These are phyloP conservation scores for Thyatira batis DNA, from an alignment of 2,888 invertebrate species.

Conservation along the genomic window DNA sequence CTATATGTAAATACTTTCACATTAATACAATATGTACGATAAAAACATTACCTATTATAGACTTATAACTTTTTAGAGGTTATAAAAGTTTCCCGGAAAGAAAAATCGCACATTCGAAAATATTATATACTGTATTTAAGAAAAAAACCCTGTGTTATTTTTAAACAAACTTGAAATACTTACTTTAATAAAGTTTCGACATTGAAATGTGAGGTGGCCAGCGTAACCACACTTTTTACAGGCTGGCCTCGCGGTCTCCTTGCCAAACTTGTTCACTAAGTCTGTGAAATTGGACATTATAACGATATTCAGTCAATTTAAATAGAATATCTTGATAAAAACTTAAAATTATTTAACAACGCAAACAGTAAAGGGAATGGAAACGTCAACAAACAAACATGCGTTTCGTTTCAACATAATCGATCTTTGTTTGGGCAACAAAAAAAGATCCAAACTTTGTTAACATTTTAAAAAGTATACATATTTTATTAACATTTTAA, in stretches of 20 bases:
- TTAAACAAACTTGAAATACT: conserved; percentile 40
- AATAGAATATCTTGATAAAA: conserved; percentile 10
- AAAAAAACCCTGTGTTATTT: no score
- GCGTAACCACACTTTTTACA: conserved; percentile 98
- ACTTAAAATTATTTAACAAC: not conserved
- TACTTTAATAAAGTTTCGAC: conserved; percentile 95
- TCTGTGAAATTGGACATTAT: conserved; percentile 68
- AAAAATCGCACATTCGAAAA: no score
- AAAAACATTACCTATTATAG: not conserved
- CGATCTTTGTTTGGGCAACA: no score
- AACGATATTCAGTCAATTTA: conserved; percentile 1
- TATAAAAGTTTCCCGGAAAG: no score
- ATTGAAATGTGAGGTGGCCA: conserved; percentile 97
- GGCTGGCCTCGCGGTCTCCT: conserved; percentile 90
- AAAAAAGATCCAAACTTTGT: no score
- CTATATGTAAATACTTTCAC: no score
- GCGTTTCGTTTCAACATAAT: conserved; percentile 20
- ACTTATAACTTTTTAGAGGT: no score
- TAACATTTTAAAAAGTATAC: no score
- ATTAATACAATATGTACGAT: not conserved
- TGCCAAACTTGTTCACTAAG: conserved; percentile 80
- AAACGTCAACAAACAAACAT: conserved; percentile 30
- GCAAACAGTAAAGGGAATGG: not conserved
- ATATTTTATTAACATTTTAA: no score
- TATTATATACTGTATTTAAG: no score